Evolutionary conservation across 2,797 vertebrate species (phyloP).

Genomic region (Channallabes apus): DNA sequence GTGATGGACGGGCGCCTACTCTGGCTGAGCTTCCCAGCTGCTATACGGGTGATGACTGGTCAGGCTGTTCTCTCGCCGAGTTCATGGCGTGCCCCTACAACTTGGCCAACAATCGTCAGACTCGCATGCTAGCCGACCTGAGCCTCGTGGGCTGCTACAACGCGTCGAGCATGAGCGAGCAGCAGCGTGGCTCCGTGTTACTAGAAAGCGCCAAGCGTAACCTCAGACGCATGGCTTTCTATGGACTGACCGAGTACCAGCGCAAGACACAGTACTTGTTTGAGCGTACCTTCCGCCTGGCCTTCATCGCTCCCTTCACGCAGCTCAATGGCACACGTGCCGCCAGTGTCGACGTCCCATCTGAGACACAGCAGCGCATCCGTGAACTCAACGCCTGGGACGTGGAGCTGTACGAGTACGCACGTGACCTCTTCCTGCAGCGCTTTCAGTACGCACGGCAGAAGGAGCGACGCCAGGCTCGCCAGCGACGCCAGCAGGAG

Average conservation of each 20-base stretch:
- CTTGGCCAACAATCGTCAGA: conserved; percentile 94
- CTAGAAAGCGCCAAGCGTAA: conserved; percentile 94
- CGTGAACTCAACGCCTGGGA: conserved; percentile 92
- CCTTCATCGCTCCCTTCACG: conserved; percentile 93
- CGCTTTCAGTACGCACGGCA: conserved; percentile 92
- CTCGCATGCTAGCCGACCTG: conserved; percentile 95
- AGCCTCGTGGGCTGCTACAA: conserved; percentile 98
- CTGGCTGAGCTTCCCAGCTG: conserved; percentile 92
- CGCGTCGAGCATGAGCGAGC: conserved; percentile 87
- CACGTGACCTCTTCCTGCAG: conserved; percentile 94
- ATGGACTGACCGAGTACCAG: conserved; percentile 94
- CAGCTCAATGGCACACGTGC: conserved; percentile 94
- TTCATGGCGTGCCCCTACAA: conserved; percentile 97
- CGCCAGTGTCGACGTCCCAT: conserved; percentile 86
- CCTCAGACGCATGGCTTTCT: conserved; percentile 94
- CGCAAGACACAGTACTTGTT: conserved; percentile 98
- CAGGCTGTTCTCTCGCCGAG: conserved; percentile 88
- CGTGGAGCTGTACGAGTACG: conserved; percentile 91
- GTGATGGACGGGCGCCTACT: conserved; percentile 89
- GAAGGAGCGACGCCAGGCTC: conserved; percentile 89
- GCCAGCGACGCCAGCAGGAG: conserved; percentile 85
- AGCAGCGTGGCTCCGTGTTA: conserved; percentile 86
- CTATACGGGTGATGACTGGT: conserved; percentile 95
- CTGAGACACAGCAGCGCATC: conserved; percentile 84
- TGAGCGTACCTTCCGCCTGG: conserved; percentile 92